Conservation (phyloP, 2,888 invertebrate genomes). For the Epinotia bilunana region DNA sequence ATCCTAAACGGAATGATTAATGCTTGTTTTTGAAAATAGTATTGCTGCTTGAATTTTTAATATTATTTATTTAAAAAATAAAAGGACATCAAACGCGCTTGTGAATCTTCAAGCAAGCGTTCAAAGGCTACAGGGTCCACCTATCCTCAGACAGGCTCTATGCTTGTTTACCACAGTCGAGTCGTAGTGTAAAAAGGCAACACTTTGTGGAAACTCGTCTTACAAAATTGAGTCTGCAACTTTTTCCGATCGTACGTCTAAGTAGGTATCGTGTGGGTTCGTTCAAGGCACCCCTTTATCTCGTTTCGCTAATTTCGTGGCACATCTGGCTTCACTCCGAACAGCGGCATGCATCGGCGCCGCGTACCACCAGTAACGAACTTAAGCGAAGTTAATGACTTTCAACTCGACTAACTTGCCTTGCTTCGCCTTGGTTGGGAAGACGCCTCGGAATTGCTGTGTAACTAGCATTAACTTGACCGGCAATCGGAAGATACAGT, state of each 20-base stretch:
- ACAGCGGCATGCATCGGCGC: slow-evolving; percentile 53
- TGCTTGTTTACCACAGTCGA: not conserved
- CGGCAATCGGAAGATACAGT: slow-evolving; percentile 62
- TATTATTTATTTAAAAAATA: too few species aligned
- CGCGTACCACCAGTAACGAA: slow-evolving; percentile 59
- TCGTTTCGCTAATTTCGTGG: slow-evolving; percentile 62
- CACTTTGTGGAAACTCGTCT: not conserved
- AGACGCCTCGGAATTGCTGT: slow-evolving; percentile 60
- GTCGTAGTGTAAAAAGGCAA: too few species aligned
- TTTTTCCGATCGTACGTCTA: not conserved
- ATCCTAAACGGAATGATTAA: too few species aligned
- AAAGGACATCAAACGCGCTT: too few species aligned
- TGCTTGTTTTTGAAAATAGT: too few species aligned
- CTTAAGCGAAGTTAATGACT: slow-evolving; percentile 71
- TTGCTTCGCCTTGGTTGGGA: slow-evolving; percentile 49
- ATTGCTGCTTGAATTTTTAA: too few species aligned
- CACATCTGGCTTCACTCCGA: slow-evolving; percentile 58
- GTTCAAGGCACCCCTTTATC: slow-evolving; percentile 57
- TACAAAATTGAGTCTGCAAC: not conserved
- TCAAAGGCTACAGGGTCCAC: too few species aligned
- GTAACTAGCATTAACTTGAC: slow-evolving; percentile 62
- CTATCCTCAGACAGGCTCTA: too few species aligned
- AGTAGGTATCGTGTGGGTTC: slow-evolving; percentile 4
- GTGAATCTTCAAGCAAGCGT: too few species aligned
- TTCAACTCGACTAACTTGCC: slow-evolving; percentile 59